Conservation (phyloP, 2,797 vertebrate genomes). For the Megaceryle alcyon region DNA sequence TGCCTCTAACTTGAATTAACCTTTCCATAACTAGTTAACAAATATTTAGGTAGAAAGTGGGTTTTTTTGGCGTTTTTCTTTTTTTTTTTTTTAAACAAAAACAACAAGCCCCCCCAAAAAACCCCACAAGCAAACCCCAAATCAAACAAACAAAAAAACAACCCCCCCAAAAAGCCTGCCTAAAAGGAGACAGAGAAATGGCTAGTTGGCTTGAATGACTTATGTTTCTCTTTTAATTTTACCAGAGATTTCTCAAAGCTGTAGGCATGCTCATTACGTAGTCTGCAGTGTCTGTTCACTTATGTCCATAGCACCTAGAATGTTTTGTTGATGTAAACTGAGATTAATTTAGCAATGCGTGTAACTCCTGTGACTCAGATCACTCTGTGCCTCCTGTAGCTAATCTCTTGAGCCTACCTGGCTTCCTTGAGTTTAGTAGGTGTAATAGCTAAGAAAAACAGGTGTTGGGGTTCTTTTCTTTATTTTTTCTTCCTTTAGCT, state of each 20-base stretch:
- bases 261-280: background rate
- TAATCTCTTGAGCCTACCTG: background rate
- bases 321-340: background rate
- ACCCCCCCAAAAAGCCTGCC: background rate
- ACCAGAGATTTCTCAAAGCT: background rate
- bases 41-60: background rate
- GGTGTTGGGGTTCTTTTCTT: rapidly evolving
- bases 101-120: too few relatives aligned
- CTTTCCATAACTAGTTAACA: background rate
- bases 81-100: too few relatives aligned
- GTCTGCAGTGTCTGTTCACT: background rate
- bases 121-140: too few relatives aligned
- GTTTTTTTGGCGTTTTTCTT: background rate
- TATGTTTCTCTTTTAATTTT: background rate
- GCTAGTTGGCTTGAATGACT: background rate
- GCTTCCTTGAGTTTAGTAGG: background rate
- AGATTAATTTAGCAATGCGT: background rate
- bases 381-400: background rate
- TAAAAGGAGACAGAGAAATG: background rate
- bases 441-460: background rate
- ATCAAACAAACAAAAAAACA: too few relatives aligned
- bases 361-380: background rate
- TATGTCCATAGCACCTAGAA: background rate
- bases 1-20: background rate
- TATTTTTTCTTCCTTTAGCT: background rate